phyloP scores from a whole-genome alignment of 2,888 invertebrate genomes.

The Zelleria hepariella region DNA sequence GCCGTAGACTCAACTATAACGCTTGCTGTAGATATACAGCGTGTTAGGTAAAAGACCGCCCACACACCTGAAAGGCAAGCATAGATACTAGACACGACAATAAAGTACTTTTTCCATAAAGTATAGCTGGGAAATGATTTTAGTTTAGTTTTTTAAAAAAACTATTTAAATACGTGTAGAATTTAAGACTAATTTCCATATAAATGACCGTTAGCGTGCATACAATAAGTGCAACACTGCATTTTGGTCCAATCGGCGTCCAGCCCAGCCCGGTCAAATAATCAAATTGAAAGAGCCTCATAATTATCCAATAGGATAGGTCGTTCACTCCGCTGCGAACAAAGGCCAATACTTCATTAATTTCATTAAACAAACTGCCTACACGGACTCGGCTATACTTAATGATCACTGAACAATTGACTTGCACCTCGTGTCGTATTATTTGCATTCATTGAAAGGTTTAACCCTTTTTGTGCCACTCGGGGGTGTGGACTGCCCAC shows the following conservation, averaged over 20 bases:
- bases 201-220: no score
- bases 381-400: background rate
- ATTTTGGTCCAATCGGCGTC: background rate
- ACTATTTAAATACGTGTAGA: no score
- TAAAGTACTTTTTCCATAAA: no score
- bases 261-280: background rate
- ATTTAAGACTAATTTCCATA: no score
- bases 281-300: background rate
- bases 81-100: no score
- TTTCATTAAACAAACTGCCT: background rate
- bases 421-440: constrained; percentile 10
- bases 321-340: background rate
- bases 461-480: constrained; percentile 23
- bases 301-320: background rate
- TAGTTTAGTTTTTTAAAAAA: no score
- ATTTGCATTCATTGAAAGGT: constrained; percentile 5
- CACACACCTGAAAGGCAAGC: no score
- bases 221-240: background rate
- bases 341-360: background rate
- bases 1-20: no score
- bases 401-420: constrained; percentile 16
- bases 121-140: no score
- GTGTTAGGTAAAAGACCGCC: no score
- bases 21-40: no score
- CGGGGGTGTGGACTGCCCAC: constrained; percentile 40